Evolutionary conservation across 2,113 vertebrate genomes (phyloP).

Genomic region (Odocoileus hemionus): DNA sequence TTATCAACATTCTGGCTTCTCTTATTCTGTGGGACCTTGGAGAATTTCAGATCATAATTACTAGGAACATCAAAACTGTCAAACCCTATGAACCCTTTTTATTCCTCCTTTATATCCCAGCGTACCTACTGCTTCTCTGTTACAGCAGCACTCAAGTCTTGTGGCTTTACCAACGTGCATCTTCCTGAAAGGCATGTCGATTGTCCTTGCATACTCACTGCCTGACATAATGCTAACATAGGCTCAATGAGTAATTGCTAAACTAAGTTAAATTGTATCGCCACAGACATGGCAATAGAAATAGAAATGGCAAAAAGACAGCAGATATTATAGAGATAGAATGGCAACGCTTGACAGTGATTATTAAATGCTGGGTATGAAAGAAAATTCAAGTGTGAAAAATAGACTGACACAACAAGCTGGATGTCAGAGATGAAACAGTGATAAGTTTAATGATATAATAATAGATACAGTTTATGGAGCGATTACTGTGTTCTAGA

Average conservation of each 20-base stretch:
- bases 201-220: background rate
- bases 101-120: background rate
- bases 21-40: background rate
- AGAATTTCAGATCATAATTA: background rate
- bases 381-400: background rate
- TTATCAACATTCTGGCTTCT: background rate
- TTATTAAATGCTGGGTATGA: background rate
- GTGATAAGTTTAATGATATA: background rate
- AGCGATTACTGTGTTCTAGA: background rate
- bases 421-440: background rate
- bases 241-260: background rate
- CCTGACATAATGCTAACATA: background rate
- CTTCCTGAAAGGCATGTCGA: background rate
- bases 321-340: background rate
- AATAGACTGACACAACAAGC: background rate
- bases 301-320: background rate
- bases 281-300: background rate
- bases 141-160: background rate
- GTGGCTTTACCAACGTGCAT: background rate
- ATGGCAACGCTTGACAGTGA: background rate
- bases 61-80: background rate
- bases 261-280: background rate
- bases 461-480: background rate
- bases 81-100: background rate
- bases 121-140: background rate